These are phyloP conservation scores for Portevinia maculata DNA, from an alignment of 2,888 invertebrate genomes.

Conservation along the genomic window DNA sequence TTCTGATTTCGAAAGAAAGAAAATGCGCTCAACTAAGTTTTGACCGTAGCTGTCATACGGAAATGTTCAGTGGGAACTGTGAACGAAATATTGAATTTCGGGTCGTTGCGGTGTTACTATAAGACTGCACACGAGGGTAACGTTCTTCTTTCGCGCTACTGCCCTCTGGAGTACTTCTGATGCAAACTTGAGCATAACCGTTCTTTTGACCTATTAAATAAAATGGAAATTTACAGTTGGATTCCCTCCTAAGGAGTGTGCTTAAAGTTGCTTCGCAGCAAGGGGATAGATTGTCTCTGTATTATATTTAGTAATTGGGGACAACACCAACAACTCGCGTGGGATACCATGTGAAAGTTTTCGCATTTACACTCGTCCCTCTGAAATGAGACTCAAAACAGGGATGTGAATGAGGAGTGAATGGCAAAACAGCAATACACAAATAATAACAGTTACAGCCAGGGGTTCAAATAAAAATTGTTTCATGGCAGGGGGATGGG, in stretches of 20 bases:
- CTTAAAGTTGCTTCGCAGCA: conserved; percentile 46
- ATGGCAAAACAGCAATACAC: conserved; percentile 44
- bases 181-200: conserved; percentile 37
- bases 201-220: conserved; percentile 68
- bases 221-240: conserved; percentile 67
- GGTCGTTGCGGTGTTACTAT: too few species aligned
- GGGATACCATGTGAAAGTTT: conserved; percentile 63
- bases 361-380: conserved; percentile 57
- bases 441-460: conserved; percentile 61
- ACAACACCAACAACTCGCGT: conserved; percentile 45
- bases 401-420: conserved; percentile 28
- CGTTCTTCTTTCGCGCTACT: conserved; percentile 13
- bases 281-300: conserved; percentile 54
- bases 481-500: conserved; percentile 44
- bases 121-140: conserved; percentile 39
- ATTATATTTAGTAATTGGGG: conserved; percentile 68
- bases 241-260: conserved; percentile 48
- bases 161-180: background rate
- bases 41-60: too few species aligned
- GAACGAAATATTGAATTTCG: too few species aligned
- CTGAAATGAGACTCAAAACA: conserved; percentile 21
- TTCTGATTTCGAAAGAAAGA: background rate
- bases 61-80: too few species aligned
- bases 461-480: conserved; percentile 40
- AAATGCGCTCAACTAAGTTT: conserved; percentile 7